phyloP scores from a whole-genome alignment of 2,797 vertebrate genomes.

The Pelochelys cantorii region DNA sequence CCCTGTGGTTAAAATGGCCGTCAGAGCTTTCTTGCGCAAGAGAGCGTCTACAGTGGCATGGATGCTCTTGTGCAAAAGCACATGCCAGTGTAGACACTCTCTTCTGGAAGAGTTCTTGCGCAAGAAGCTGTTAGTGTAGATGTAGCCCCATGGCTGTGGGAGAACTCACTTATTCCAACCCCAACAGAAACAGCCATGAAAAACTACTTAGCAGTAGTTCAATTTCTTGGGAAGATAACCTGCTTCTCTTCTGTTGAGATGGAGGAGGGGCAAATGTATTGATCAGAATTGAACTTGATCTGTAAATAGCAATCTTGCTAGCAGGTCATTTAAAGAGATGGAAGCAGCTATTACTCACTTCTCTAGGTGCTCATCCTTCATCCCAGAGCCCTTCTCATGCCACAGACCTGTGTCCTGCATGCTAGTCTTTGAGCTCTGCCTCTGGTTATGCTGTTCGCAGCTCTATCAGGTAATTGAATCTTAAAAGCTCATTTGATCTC shows the following conservation, averaged over 20 bases:
- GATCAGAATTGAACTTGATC: slow-evolving; percentile 30
- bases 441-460: fast-evolving
- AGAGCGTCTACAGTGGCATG: too few species aligned
- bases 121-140: too few species aligned
- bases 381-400: not conserved
- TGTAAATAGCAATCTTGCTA: not conserved
- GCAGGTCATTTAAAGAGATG: not conserved
- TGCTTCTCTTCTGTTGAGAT: slow-evolving; percentile 26
- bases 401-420: fast-evolving
- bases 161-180: slow-evolving; percentile 23
- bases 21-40: too few species aligned
- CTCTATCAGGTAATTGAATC: not conserved
- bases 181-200: not conserved
- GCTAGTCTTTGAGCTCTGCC: fast-evolving
- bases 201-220: slow-evolving; percentile 12
- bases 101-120: too few species aligned
- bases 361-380: fast-evolving
- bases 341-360: not conserved
- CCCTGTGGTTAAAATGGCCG: too few species aligned
- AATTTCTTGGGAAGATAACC: slow-evolving; percentile 20
- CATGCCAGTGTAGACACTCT: too few species aligned
- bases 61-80: too few species aligned
- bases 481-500: slow-evolving; percentile 41
- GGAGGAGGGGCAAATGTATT: slow-evolving; percentile 58
- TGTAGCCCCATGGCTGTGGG: not conserved